These are phyloP conservation scores for Xiphydria camelus DNA, from an alignment of 2,888 invertebrate genomes.

Conservation along the genomic window DNA sequence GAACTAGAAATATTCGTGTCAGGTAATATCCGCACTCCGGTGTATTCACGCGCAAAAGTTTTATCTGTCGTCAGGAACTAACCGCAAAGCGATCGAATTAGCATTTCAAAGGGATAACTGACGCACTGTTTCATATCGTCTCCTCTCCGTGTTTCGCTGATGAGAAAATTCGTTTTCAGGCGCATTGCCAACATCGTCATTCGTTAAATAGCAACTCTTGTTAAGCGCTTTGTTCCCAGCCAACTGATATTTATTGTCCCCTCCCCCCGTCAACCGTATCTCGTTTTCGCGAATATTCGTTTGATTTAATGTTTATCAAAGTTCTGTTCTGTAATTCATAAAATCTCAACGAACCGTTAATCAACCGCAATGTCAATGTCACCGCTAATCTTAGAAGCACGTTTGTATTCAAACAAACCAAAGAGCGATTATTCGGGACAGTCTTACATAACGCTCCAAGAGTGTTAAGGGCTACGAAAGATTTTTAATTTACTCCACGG, in stretches of 20 bases:
- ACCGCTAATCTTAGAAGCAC: constrained; percentile 13
- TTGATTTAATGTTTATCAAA: no score
- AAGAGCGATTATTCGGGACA: neutral
- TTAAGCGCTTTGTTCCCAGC: no score
- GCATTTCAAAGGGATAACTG: neutral
- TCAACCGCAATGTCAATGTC: no score
- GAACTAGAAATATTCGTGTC: neutral
- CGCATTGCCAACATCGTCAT: no score
- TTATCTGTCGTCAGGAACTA: neutral
- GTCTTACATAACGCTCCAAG: constrained; percentile 38
- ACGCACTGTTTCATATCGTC: neutral
- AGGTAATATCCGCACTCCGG: neutral
- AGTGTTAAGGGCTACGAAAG: constrained; percentile 16
- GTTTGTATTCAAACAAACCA: constrained; percentile 23
- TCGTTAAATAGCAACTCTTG: no score
- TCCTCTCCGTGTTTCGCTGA: neutral
- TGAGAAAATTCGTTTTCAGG: neutral
- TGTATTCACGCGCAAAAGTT: neutral
- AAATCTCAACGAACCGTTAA: neutral
- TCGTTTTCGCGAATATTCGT: no score
- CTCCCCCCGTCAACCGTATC: no score
- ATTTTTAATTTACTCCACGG: constrained; percentile 3
- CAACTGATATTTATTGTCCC: no score
- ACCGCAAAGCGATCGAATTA: neutral
- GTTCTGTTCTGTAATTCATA: constrained; percentile 1